These are phyloP conservation scores for Ictalurus furcatus DNA, from an alignment of 2,113 vertebrate genomes.

Conservation along the genomic window DNA sequence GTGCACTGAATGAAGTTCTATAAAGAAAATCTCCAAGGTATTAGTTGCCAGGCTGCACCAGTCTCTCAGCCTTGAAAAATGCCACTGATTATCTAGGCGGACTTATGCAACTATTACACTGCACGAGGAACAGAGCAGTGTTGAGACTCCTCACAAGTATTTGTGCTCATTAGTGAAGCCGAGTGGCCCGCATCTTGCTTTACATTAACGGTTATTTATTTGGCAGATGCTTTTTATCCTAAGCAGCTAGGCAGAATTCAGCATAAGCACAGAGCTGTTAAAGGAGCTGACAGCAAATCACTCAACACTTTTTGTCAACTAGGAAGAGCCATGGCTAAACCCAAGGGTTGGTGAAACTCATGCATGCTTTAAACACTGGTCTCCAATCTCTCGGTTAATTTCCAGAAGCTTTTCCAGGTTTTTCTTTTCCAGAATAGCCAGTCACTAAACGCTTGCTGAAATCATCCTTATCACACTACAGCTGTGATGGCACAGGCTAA, in stretches of 20 bases:
- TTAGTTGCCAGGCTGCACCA: neutral
- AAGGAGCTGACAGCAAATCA: neutral
- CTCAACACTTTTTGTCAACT: neutral
- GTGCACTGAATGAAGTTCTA: neutral
- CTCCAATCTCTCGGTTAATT: neutral
- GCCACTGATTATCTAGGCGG: neutral
- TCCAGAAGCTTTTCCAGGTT: neutral
- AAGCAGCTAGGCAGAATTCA: neutral
- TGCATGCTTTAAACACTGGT: neutral
- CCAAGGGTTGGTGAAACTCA: neutral
- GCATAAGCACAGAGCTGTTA: neutral
- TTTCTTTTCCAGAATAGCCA: neutral
- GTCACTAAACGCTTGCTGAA: neutral
- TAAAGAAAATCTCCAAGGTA: neutral
- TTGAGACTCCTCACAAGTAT: neutral
- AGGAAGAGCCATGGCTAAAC: neutral
- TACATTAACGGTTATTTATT: neutral
- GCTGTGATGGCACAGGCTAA: neutral
- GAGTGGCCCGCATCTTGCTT: too few species aligned
- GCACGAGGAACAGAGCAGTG: neutral
- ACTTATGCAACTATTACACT: neutral
- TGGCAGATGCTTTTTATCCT: neutral
- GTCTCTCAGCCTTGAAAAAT: conserved; percentile 15
- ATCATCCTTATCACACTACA: neutral
- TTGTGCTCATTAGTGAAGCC: neutral